Percentiles rank a stretch among this genome's conserved stretches.
These are phyloP conservation scores for Todus mexicanus DNA, from an alignment of 2,797 vertebrate genomes.

Conservation along the genomic window DNA sequence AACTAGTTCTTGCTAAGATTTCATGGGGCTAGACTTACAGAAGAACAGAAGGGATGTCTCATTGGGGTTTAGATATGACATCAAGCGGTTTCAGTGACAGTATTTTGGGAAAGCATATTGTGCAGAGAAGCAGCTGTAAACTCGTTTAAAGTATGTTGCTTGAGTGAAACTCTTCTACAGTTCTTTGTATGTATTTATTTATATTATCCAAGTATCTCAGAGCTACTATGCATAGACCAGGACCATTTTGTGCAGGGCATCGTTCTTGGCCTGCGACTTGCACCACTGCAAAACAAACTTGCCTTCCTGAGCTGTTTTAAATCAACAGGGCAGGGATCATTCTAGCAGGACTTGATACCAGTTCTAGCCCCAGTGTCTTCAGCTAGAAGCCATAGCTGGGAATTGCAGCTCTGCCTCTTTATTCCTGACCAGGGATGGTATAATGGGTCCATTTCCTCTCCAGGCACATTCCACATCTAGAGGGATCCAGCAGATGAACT, in stretches of 20 bases:
- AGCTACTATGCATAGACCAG: neutral
- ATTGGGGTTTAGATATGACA: neutral
- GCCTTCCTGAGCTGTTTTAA: neutral
- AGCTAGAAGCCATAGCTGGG: neutral
- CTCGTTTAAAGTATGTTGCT: neutral
- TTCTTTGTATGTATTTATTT: neutral
- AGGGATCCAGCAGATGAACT: neutral
- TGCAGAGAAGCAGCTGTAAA: neutral
- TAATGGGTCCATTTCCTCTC: neutral
- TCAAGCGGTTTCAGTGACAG: neutral
- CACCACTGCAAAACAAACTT: neutral
- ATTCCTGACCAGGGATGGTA: neutral
- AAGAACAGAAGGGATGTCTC: neutral
- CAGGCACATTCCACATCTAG: accelerated
- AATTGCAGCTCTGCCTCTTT: neutral
- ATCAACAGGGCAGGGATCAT: neutral
- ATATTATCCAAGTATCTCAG: neutral
- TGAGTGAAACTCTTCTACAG: neutral
- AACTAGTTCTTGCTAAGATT: neutral
- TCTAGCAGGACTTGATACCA: neutral
- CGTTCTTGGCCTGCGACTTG: neutral
- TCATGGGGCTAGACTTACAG: neutral
- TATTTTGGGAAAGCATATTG: neutral
- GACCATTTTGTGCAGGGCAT: neutral
- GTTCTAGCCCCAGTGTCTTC: neutral